These are phyloP conservation scores for Athene noctua DNA, from an alignment of 2,113 vertebrate genomes.

Conservation along the genomic window DNA sequence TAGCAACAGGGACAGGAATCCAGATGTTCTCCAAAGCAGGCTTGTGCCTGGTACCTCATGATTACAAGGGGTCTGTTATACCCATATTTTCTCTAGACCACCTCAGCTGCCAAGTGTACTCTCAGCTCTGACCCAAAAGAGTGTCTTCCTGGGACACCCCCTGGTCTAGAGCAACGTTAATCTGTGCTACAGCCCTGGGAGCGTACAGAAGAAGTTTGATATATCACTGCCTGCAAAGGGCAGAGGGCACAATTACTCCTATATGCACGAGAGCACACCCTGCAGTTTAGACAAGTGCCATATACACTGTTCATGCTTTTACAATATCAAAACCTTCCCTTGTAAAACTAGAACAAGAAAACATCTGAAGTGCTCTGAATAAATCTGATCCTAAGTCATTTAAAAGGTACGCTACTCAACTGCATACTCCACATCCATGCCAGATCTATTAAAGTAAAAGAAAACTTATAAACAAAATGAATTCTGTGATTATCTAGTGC, in stretches of 20 bases:
- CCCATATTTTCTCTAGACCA: not conserved
- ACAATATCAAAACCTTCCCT: not conserved
- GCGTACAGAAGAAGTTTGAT: not conserved
- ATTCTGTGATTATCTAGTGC: not conserved
- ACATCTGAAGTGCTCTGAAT: not conserved
- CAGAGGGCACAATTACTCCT: not conserved
- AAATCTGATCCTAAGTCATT: not conserved
- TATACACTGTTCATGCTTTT: not conserved
- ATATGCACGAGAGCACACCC: rapidly evolving
- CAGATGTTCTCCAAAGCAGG: not conserved
- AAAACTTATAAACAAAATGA: not conserved
- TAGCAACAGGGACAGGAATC: not conserved
- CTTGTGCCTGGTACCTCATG: not conserved
- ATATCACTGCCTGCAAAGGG: not conserved
- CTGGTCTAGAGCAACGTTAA: not conserved
- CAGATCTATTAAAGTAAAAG: not conserved
- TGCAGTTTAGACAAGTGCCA: not conserved
- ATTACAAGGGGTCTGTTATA: not conserved
- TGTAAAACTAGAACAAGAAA: not conserved
- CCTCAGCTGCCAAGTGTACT: not conserved
- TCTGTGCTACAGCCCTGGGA: not conserved
- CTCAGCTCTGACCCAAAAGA: not conserved
- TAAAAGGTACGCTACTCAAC: not conserved
- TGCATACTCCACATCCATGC: not conserved
- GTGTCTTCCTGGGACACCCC: rapidly evolving